Evolutionary conservation across 2,113 vertebrate genomes (phyloP).

Genomic region (Bombycilla garrulus): DNA sequence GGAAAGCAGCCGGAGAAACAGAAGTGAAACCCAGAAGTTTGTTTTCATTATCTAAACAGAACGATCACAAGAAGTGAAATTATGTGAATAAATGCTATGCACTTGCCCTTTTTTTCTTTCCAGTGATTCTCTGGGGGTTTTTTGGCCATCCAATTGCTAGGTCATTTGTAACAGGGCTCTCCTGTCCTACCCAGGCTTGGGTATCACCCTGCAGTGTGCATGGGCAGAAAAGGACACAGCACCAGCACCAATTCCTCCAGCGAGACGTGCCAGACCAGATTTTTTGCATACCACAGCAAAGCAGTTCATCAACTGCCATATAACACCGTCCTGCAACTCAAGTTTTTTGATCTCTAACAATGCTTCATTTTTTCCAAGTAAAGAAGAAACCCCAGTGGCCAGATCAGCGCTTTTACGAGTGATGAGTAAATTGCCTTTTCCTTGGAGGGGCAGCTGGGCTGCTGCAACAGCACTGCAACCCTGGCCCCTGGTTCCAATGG

Average conservation of each 20-base stretch:
- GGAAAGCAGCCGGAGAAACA: neutral
- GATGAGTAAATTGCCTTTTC: neutral
- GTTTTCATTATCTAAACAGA: neutral
- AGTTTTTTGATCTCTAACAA: neutral
- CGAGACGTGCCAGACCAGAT: neutral
- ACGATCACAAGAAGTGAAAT: conserved; percentile 5
- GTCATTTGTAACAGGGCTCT: neutral
- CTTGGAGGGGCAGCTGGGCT: neutral
- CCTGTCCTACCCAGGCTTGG: neutral
- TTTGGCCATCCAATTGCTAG: neutral
- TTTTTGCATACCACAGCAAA: conserved; percentile 32
- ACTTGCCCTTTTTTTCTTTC: neutral
- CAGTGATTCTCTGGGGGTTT: neutral
- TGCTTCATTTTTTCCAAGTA: neutral
- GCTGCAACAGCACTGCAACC: neutral
- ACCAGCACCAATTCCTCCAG: neutral
- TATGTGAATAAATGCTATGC: neutral
- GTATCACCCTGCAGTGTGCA: neutral
- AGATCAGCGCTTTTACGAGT: neutral
- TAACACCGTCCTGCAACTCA: neutral
- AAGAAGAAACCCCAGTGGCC: neutral
- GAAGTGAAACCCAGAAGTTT: conserved; percentile 20
- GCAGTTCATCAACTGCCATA: neutral
- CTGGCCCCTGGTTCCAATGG: accelerated
- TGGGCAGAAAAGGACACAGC: neutral